A percentile compares a stretch with the other conserved stretches of the same genome.
phyloP scores from a whole-genome alignment of 2,888 invertebrate species.

The Danaus chrysippus region DNA sequence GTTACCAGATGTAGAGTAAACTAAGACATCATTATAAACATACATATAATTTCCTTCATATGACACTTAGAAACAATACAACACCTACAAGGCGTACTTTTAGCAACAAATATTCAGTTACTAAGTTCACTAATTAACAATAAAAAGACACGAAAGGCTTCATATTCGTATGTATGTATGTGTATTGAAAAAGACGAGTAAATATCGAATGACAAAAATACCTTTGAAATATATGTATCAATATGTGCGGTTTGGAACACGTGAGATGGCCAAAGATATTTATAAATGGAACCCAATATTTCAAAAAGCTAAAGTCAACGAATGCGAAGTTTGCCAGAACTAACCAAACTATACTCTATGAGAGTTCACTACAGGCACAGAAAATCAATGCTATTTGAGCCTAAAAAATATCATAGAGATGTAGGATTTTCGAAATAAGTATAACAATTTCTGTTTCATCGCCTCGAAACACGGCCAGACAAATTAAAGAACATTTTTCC shows the following conservation, averaged over 20 bases:
- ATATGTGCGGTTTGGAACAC: conserved; percentile 9
- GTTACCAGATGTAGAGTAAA: too few species aligned
- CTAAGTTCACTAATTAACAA: too few species aligned
- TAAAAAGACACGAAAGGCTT: too few species aligned
- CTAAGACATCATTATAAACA: too few species aligned
- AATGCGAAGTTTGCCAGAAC: conserved; percentile 49
- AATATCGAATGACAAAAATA: too few species aligned
- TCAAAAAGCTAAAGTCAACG: conserved; percentile 41
- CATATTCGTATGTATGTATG: too few species aligned
- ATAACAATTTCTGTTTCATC: conserved; percentile 72
- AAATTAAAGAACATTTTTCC: conserved; percentile 76
- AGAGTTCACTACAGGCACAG: conserved; percentile 50
- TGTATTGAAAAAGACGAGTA: too few species aligned
- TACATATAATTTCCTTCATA: too few species aligned
- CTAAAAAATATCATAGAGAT: conserved; percentile 56
- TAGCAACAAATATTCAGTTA: too few species aligned
- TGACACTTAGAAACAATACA: too few species aligned
- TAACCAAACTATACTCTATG: conserved; percentile 54
- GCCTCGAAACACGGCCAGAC: conserved; percentile 60
- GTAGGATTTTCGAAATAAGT: conserved; percentile 65
- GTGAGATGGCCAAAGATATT: conserved; percentile 14
- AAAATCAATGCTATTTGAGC: conserved; percentile 70
- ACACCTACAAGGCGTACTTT: too few species aligned
- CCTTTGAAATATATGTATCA: too few species aligned
- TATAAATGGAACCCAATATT: conserved; percentile 29